Percentiles rank a stretch among this genome's conserved stretches.
Conservation (phyloP, 2,888 invertebrate species). For the Drosophila ezoana region DNA sequence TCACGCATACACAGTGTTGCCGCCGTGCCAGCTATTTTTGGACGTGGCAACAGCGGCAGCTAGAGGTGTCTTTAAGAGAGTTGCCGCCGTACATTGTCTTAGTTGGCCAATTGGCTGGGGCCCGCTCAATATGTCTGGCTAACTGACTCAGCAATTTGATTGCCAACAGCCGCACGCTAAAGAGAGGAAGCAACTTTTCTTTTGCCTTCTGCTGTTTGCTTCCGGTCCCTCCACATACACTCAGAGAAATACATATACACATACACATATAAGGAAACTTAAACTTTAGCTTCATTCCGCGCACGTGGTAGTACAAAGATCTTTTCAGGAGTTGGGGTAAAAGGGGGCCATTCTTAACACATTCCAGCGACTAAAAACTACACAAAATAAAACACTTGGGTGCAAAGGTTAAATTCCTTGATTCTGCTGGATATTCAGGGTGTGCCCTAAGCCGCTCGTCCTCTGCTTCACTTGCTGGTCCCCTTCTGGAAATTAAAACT, state of each 20-base stretch:
- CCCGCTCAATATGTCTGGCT: constrained; percentile 77
- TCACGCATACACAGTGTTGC: constrained; percentile 83
- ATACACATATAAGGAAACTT: constrained; percentile 45
- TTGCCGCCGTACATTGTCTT: constrained; percentile 69
- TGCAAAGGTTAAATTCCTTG: constrained; percentile 76
- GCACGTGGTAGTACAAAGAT: constrained; percentile 49
- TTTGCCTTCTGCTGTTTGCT: constrained; percentile 64
- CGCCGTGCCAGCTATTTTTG: constrained; percentile 44
- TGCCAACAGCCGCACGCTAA: constrained; percentile 58
- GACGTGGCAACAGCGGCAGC: constrained; percentile 3
- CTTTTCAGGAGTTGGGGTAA: neutral
- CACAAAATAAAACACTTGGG: constrained; percentile 78
- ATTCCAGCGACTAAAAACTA: constrained; percentile 68
- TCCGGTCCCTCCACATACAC: constrained; percentile 49
- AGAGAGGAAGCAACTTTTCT: constrained; percentile 72
- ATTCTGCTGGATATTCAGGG: constrained; percentile 12
- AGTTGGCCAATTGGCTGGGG: constrained; percentile 50
- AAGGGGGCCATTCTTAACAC: constrained; percentile 50
- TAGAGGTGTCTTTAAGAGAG: constrained; percentile 66
- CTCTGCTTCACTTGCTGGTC: neutral
- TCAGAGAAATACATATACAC: neutral
- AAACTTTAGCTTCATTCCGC: constrained; percentile 79
- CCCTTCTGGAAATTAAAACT: constrained; percentile 64
- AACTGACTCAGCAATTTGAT: constrained; percentile 81
- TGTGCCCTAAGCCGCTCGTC: constrained; percentile 24